Conservation (phyloP, 2,797 vertebrate species). For the Adelosebastes latens region DNA sequence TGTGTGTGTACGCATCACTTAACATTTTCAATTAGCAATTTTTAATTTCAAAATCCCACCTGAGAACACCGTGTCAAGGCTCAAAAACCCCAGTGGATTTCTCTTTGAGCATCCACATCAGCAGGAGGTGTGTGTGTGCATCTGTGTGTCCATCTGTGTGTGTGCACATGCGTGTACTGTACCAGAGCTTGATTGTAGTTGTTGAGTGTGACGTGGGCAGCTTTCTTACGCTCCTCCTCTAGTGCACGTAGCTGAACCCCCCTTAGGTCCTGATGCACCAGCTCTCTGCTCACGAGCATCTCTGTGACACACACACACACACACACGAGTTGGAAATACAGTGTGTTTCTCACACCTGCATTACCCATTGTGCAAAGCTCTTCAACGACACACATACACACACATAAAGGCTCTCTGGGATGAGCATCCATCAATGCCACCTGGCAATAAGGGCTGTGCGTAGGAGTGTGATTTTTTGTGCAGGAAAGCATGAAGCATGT, state of each 20-base stretch:
- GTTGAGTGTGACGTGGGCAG: conserved; percentile 57
- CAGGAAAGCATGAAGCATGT: conserved; percentile 61
- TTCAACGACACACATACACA: conserved; percentile 35
- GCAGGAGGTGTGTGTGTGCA: conserved; percentile 10
- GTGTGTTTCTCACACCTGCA: conserved; percentile 44
- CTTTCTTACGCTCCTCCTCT: conserved; percentile 76
- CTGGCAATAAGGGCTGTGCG: conserved; percentile 55
- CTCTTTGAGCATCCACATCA: conserved; percentile 33
- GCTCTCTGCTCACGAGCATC: conserved; percentile 42
- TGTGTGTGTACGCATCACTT: conserved; percentile 68
- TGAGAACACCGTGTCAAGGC: conserved; percentile 42
- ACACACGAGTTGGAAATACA: conserved; percentile 18
- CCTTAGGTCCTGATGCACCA: conserved; percentile 69
- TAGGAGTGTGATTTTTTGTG: conserved; percentile 71
- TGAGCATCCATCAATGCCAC: conserved; percentile 72
- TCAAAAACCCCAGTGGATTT: conserved; percentile 41
- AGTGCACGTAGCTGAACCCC: conserved; percentile 55
- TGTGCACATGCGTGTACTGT: conserved; percentile 35
- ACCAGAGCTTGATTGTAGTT: conserved; percentile 83
- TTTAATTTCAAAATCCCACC: conserved; percentile 57
- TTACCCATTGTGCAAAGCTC: conserved; percentile 24
- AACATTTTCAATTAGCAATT: conserved; percentile 64
- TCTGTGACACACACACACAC: conserved; percentile 62
- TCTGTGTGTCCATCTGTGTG: conserved; percentile 31
- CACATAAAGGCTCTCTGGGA: conserved; percentile 50